phyloP scores from a whole-genome alignment of 1,140 invertebrate species.

The Scaptodrosophila lebanonensis region DNA sequence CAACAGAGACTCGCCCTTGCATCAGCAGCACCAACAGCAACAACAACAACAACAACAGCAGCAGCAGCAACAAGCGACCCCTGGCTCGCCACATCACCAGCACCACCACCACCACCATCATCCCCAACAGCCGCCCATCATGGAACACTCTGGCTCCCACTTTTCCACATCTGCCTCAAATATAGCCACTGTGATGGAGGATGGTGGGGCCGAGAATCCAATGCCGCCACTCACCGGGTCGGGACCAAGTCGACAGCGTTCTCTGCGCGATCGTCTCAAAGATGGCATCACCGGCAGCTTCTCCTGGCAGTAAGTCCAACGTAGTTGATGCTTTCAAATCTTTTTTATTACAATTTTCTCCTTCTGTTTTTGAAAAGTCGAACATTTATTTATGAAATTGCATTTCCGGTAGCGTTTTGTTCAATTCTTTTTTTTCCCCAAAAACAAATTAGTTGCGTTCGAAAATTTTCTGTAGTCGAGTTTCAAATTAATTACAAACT shows the following conservation, averaged over 20 bases:
- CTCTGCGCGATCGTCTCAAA: conserved; percentile 84
- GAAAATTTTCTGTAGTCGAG: no score
- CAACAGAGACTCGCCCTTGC: conserved; percentile 54
- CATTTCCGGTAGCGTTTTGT: conserved; percentile 35
- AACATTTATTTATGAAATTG: conserved; percentile 18
- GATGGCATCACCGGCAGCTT: conserved; percentile 86
- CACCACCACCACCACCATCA: conserved; percentile 43
- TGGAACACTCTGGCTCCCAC: conserved; percentile 66
- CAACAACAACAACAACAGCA: conserved; percentile 52
- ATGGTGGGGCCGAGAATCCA: conserved; percentile 52
- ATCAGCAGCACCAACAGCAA: conserved; percentile 43
- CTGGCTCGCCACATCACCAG: conserved; percentile 59
- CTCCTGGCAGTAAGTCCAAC: conserved; percentile 85
- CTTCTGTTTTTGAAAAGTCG: conserved; percentile 11
- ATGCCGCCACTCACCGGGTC: conserved; percentile 78
- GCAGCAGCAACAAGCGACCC: conserved; percentile 34
- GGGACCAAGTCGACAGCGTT: conserved; percentile 81
- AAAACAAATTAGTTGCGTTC: no score
- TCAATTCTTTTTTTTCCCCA: no score
- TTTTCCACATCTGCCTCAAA: conserved; percentile 70
- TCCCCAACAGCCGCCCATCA: conserved; percentile 62
- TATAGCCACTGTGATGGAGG: conserved; percentile 64
- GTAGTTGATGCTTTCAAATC: conserved; percentile 23
- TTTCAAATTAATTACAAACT: no score
- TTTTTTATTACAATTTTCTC: conserved; percentile 41